A percentile compares a stretch with the other conserved stretches of the same genome.
phyloP scores from a whole-genome alignment of 2,888 invertebrate species.

The Callinectes sapidus region DNA sequence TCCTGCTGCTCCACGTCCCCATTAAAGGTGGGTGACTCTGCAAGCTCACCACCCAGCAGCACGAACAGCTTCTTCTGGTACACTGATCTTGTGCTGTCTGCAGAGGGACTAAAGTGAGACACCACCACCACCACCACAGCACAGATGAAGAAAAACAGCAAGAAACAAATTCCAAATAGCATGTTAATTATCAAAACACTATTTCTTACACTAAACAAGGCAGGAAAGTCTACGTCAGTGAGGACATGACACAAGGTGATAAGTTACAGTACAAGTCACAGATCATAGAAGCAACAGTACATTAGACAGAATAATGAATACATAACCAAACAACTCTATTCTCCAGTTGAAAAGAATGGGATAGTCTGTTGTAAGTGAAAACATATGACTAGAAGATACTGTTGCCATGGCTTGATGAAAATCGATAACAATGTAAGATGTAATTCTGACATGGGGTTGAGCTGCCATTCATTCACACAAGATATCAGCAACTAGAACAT shows the following conservation, averaged over 20 bases:
- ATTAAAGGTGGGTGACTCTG: slow-evolving; percentile 45
- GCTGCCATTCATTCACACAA: background rate
- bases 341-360: background rate
- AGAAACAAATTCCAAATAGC: background rate
- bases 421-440: no score
- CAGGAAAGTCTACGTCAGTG: background rate
- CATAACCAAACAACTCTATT: background rate
- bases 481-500: background rate
- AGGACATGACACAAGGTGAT: no score
- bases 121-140: no score
- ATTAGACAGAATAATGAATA: no score
- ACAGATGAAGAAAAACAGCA: no score
- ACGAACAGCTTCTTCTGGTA: slow-evolving; percentile 63
- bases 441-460: background rate
- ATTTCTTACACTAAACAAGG: background rate
- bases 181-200: background rate
- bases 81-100: slow-evolving; percentile 63
- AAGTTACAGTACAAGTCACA: no score
- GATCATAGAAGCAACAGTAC: no score
- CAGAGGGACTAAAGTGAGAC: background rate
- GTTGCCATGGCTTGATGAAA: no score
- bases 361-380: background rate
- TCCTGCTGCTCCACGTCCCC: slow-evolving; percentile 53
- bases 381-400: background rate
- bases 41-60: slow-evolving; percentile 59